phyloP scores from a whole-genome alignment of 2,113 vertebrate genomes.

The Hemiscyllium ocellatum region DNA sequence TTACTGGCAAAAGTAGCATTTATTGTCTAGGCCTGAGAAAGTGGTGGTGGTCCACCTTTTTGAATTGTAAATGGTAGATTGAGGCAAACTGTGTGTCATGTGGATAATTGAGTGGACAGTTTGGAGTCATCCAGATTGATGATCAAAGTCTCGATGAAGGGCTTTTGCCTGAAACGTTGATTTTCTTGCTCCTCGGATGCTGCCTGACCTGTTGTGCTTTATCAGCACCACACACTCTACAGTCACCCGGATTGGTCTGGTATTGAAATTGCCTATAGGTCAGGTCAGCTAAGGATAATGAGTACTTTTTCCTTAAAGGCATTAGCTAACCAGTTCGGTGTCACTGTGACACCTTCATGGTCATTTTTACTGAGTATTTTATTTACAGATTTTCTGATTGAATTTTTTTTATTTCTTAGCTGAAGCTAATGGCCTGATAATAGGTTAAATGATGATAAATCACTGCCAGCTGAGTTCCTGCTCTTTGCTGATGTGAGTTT shows the following conservation, averaged over 20 bases:
- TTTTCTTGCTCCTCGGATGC: too few species aligned
- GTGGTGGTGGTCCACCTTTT: not conserved
- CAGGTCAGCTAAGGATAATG: not conserved
- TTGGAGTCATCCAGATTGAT: not conserved
- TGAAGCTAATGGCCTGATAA: not conserved
- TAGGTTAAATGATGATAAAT: not conserved
- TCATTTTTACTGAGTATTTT: not conserved
- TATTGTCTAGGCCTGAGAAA: not conserved
- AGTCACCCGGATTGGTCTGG: not conserved
- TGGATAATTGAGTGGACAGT: not conserved
- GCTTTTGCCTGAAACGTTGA: too few species aligned
- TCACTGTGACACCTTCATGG: not conserved
- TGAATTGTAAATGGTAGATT: not conserved
- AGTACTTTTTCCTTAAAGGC: not conserved
- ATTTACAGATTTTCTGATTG: not conserved
- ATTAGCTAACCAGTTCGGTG: too few species aligned
- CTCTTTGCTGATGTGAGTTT: not conserved
- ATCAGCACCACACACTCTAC: too few species aligned
- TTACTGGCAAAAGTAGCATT: not conserved
- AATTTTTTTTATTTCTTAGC: not conserved
- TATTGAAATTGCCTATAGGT: not conserved
- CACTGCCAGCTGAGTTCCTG: not conserved
- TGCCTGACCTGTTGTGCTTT: too few species aligned
- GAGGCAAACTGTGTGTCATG: not conserved
- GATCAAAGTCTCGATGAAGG: too few species aligned